Conservation (phyloP, 2,888 invertebrate genomes). For the Idaea dimidiata region DNA sequence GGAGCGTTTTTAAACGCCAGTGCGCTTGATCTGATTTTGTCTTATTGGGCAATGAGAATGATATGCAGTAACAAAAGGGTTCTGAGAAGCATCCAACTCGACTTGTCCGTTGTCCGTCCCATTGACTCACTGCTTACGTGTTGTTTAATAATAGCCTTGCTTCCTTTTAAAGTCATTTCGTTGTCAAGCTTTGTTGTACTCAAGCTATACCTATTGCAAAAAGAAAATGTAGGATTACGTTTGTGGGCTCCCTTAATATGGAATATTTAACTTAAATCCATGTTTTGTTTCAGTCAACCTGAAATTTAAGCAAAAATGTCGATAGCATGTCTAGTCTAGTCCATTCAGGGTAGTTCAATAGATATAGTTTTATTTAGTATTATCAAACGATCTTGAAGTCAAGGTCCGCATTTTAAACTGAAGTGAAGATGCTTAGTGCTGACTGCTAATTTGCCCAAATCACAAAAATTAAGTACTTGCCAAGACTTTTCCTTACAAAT, state of each 20-base stretch:
- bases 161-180: constrained; percentile 59
- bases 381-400: no score
- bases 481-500: neutral
- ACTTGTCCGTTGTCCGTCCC: constrained; percentile 54
- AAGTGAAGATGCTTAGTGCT: no score
- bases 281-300: no score
- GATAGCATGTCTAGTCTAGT: no score
- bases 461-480: no score
- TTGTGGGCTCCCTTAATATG: neutral
- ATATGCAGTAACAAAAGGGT: constrained; percentile 74
- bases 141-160: constrained; percentile 67
- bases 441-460: no score
- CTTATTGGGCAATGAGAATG: constrained; percentile 74
- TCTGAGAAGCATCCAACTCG: constrained; percentile 68
- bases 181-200: constrained; percentile 45
- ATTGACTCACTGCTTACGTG: constrained; percentile 72
- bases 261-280: neutral
- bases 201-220: constrained; percentile 9
- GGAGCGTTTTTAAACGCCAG: constrained; percentile 32
- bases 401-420: no score
- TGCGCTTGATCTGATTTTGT: constrained; percentile 55
- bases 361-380: no score
- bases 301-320: no score
- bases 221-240: constrained; percentile 10
- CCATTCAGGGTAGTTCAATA: no score